Percentiles rank a stretch among this genome's conserved stretches.
These are phyloP conservation scores for Podarcis siculus DNA, from an alignment of 2,797 vertebrate species.

Conservation along the genomic window DNA sequence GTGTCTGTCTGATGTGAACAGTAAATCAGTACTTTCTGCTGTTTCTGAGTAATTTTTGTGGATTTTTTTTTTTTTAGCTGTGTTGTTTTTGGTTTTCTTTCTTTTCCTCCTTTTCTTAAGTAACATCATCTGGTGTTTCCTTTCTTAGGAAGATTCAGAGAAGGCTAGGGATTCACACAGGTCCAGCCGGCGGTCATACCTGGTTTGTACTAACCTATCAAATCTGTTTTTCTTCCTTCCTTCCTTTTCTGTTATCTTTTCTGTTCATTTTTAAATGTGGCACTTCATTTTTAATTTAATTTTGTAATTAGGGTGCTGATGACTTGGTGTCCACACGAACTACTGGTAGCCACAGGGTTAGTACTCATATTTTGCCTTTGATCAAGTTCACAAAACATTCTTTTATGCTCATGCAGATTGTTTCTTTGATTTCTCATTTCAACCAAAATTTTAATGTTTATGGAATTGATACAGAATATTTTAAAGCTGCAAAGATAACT, in stretches of 20 bases:
- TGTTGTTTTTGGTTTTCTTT: background rate
- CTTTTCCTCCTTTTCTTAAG: conserved; percentile 16
- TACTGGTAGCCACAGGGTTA: conserved; percentile 83
- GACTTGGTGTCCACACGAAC: conserved; percentile 78
- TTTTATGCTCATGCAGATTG: background rate
- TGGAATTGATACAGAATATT: background rate
- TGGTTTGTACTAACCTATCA: conserved; percentile 87
- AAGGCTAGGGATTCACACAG: conserved; percentile 87
- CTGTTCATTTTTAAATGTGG: conserved; percentile 43
- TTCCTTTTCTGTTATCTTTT: conserved; percentile 30
- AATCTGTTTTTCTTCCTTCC: conserved; percentile 32
- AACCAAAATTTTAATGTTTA: conserved; percentile 1
- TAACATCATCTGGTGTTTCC: conserved; percentile 74
- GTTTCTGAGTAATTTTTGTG: background rate
- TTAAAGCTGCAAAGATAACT: background rate
- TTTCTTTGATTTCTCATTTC: background rate
- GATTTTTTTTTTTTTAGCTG: conserved; percentile 5
- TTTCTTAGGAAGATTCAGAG: conserved; percentile 92
- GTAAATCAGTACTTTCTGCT: background rate
- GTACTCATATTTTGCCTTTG: conserved; percentile 68
- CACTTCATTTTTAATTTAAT: conserved; percentile 67
- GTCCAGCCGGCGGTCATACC: conserved; percentile 82
- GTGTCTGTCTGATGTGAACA: background rate
- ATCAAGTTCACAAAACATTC: background rate
- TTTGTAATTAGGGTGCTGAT: conserved; percentile 77